Evolutionary conservation across 92 coral and sea anemone species (phyloP), one percentile per base, ranked within the genome.

Genomic region (Nematostella vectensis): DNA sequence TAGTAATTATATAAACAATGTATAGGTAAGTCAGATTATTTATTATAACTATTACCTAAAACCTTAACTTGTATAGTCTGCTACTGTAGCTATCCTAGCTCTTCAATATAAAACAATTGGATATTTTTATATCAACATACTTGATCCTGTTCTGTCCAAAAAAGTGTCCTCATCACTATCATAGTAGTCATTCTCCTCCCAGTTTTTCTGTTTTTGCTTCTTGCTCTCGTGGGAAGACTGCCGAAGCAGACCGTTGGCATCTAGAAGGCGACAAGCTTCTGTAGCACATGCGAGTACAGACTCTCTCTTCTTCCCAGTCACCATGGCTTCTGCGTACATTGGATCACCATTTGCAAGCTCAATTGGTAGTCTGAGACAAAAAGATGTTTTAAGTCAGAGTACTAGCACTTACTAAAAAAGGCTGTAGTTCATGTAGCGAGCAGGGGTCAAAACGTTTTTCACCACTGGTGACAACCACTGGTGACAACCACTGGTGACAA

Each of bases 111-210:
- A n/a, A n/a, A n/a, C n/a, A n/a, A n/a, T n/a, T n/a, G n/a, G n/a
- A n/a, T n/a, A n/a, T n/a, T n/a, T n/a, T n/a, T n/a, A 15, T 15
- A 33, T 33, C 15, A 33, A 60, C 64, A 18, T 60, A 91, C 98
- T 88, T 70, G 88, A 76, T 67, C 98, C 98, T 33, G 98, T 91
- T 48, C 98, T 77, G 65, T 91, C 95, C 59, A 91, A 70, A 63
- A 91, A 91, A 10, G 86, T 69, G 69, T 91, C 98, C 62, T 91
- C 98, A 59, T 91, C 98, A 67, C 98, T 91, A 55, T 91, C 98
- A 63, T 91, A 91, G 56, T 59, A 91, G 59, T 91, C 98, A 67
- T 91, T 88, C 20, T 81, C 91, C 61, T 81, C 98, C 95, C 95
- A 91, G 55, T 91, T 91, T 45, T 80, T 86, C 52, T 74, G 72